These are phyloP conservation scores for Anticlea derivata DNA, from an alignment of 2,888 invertebrate species.

Conservation along the genomic window DNA sequence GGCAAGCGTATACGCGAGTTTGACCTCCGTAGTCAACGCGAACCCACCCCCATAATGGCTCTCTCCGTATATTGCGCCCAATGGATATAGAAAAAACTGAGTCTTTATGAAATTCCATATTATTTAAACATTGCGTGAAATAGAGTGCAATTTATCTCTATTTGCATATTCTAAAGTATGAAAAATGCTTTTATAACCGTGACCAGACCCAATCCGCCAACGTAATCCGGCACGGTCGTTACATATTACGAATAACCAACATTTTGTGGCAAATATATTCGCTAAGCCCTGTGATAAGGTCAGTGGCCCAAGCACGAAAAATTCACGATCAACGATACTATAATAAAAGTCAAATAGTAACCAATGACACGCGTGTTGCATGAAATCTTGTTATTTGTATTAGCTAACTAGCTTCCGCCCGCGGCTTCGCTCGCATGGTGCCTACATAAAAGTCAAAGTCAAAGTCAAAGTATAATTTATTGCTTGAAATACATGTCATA, in stretches of 20 bases:
- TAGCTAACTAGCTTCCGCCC: too few species aligned
- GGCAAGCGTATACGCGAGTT: too few species aligned
- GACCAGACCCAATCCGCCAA: conserved; percentile 12
- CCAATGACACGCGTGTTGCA: too few species aligned
- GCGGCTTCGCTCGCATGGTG: too few species aligned
- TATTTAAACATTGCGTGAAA: conserved; percentile 28
- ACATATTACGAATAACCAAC: conserved; percentile 28
- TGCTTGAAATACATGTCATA: too few species aligned
- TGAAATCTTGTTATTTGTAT: too few species aligned
- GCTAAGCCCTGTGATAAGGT: not conserved
- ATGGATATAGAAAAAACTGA: conserved; percentile 30
- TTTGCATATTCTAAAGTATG: conserved; percentile 32
- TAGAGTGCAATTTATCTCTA: conserved; percentile 30
- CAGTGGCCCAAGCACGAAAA: too few species aligned
- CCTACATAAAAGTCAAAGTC: too few species aligned
- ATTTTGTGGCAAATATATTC: not conserved
- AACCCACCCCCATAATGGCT: conserved; percentile 23
- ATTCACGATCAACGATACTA: too few species aligned
- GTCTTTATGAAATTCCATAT: conserved; percentile 18
- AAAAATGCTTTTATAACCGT: conserved; percentile 27
- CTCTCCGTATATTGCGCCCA: conserved; percentile 27
- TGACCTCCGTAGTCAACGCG: too few species aligned
- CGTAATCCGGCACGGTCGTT: conserved; percentile 23
- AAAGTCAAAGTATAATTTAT: too few species aligned
- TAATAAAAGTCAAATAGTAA: too few species aligned